Conservation (phyloP, 2,113 vertebrate species). For the Burhinus bistriatus region DNA sequence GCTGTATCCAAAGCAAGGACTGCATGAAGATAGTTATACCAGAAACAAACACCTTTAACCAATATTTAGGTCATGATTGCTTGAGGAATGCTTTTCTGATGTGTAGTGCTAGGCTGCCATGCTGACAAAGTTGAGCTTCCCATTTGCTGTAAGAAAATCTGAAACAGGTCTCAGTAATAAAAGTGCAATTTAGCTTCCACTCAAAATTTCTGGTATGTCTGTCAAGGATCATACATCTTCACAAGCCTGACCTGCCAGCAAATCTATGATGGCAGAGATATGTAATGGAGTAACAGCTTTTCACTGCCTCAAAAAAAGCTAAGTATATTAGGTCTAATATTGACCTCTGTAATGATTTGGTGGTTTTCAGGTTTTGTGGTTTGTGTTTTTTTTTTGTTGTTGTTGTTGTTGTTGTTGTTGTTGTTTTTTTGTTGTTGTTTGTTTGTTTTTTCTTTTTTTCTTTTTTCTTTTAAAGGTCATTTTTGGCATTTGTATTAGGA, state of each 20-base stretch:
- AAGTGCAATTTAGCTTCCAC: background rate
- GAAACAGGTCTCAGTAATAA: background rate
- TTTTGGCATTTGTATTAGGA: background rate
- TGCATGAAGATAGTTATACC: background rate
- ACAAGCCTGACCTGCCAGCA: background rate
- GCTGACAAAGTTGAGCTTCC: background rate
- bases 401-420: background rate
- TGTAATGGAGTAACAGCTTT: background rate
- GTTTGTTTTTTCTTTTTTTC: background rate
- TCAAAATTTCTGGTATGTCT: background rate
- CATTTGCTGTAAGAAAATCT: background rate
- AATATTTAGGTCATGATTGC: background rate
- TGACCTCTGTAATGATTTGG: background rate
- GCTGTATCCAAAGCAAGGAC: background rate
- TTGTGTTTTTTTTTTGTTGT: background rate
- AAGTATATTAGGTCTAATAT: background rate
- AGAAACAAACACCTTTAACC: background rate
- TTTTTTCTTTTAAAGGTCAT: background rate
- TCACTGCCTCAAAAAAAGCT: background rate
- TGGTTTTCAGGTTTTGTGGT: background rate
- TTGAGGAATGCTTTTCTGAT: background rate
- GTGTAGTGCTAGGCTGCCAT: background rate
- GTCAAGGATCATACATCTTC: background rate
- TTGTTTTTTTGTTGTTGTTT: background rate
- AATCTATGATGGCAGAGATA: slow-evolving; percentile 3